Base-by-base conservation (phyloP, 1,140 invertebrate genomes). In the Bombus balteatus region DNA sequence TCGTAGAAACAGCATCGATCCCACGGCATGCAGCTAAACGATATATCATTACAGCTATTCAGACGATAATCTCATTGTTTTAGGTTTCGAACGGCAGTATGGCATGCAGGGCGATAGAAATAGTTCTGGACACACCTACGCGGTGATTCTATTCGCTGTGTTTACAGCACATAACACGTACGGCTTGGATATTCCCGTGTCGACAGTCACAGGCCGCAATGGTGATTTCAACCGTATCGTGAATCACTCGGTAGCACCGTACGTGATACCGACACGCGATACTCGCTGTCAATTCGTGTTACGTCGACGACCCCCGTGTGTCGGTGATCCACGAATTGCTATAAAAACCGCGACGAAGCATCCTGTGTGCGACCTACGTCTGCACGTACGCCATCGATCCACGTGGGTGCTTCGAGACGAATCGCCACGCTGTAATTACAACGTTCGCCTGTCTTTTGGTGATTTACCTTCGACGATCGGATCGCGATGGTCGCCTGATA, bases 211-310 rank as follows among this genome's bases (percentile, higher is more conserved):
- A 66, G 22, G 15, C 53, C 66, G 62, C 47, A 66, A 81, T 81
- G 78, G 82, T 32, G 65, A 85, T 74, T 81, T 77, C 68, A 80
- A 32, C 53, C 68, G 71, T 77, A 78, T 82, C 70, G n/a, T 86
- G 79, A 89, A 89, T 89, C 88, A 88, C 18, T 59, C 65, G 70
- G 79, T 85, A 71, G 80, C 75, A 57, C 6, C 66, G 39, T 78
- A 89, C 85, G 66, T 83, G 82, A 87, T 62, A 85, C 57, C 41
- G 78, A 87, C 80, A 87, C 77, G 70, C 59, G 81, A 87, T 81
- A 82, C 76, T 22, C 59, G 39, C 62, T 81, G 47, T 76, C 87
- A 81, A 87, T 87, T 87, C 53, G 74, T 37, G 25, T 81, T 74
- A 72, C 32, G 59, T 32, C 59, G 34, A 41, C 62, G 71, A 32